phyloP scores from a whole-genome alignment of 2,888 invertebrate genomes.

The Galerucella pusilla region DNA sequence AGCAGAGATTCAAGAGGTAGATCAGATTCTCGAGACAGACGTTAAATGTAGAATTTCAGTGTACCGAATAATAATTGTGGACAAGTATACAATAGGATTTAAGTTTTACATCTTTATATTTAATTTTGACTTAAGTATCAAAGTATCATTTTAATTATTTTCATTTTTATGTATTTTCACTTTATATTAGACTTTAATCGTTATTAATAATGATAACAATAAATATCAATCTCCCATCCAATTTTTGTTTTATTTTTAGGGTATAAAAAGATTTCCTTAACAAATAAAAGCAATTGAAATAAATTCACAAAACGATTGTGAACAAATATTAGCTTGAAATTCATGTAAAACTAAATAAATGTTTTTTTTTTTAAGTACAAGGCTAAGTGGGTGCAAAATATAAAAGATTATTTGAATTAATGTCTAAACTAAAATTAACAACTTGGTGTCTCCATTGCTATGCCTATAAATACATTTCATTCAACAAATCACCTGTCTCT shows the following conservation, averaged over 20 bases:
- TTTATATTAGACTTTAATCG: not conserved
- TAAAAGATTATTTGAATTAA: too few species aligned
- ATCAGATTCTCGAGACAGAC: conserved; percentile 70
- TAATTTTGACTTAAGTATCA: not conserved
- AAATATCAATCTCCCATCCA: not conserved
- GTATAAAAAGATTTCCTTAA: too few species aligned
- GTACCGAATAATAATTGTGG: not conserved
- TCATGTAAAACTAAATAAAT: too few species aligned
- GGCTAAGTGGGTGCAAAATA: too few species aligned
- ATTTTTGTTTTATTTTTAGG: not conserved
- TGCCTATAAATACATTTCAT: too few species aligned
- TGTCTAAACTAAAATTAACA: too few species aligned
- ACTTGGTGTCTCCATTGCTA: too few species aligned
- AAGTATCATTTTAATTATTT: not conserved
- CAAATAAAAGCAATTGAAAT: too few species aligned
- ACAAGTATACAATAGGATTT: conserved; percentile 1
- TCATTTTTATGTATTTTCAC: conserved; percentile 3
- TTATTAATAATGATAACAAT: not conserved
- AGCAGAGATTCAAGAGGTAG: conserved; percentile 70
- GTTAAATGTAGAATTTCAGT: conserved; percentile 56
- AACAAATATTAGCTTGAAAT: too few species aligned
- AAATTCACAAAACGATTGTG: too few species aligned
- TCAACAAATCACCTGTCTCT: too few species aligned
- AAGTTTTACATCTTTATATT: conserved; percentile 5
- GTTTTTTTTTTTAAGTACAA: too few species aligned